Conservation (phyloP, 2,888 invertebrate genomes). For the Agrotis exclamationis region DNA sequence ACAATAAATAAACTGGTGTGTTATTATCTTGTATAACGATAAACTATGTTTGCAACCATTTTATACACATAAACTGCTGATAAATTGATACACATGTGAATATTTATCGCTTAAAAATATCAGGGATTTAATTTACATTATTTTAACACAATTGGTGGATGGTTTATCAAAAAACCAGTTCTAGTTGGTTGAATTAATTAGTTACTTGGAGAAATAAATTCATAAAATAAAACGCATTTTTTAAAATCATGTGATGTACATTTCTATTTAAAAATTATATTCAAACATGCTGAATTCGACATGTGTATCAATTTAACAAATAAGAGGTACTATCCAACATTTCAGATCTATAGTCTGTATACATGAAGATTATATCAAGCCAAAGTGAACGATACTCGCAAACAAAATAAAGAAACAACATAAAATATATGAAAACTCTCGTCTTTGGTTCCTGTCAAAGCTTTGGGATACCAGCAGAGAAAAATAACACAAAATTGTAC, state of each 20-base stretch:
- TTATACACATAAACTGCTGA: constrained; percentile 60
- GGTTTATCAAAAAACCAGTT: neutral
- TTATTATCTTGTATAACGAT: constrained; percentile 79
- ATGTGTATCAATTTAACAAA: constrained; percentile 61
- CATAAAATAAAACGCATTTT: neutral
- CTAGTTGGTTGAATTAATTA: neutral
- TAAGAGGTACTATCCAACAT: constrained; percentile 61
- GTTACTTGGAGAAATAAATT: neutral
- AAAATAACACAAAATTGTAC: constrained; percentile 79
- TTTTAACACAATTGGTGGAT: too few species aligned
- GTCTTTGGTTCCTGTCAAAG: constrained; percentile 83
- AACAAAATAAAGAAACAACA: constrained; percentile 69
- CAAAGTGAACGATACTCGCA: constrained; percentile 75
- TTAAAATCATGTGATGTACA: too few species aligned
- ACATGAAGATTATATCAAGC: constrained; percentile 69
- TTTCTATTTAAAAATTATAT: neutral
- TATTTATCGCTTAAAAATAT: neutral
- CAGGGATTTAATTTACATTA: neutral
- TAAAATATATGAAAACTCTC: constrained; percentile 74
- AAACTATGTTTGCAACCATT: constrained; percentile 63
- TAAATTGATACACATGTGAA: constrained; percentile 30
- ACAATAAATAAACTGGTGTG: constrained; percentile 88
- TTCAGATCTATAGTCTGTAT: constrained; percentile 67
- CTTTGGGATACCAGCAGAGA: constrained; percentile 76
- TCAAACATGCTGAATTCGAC: neutral